Evolutionary conservation across 2,888 invertebrate genomes (phyloP).

Genomic region (Andrena bucephala): DNA sequence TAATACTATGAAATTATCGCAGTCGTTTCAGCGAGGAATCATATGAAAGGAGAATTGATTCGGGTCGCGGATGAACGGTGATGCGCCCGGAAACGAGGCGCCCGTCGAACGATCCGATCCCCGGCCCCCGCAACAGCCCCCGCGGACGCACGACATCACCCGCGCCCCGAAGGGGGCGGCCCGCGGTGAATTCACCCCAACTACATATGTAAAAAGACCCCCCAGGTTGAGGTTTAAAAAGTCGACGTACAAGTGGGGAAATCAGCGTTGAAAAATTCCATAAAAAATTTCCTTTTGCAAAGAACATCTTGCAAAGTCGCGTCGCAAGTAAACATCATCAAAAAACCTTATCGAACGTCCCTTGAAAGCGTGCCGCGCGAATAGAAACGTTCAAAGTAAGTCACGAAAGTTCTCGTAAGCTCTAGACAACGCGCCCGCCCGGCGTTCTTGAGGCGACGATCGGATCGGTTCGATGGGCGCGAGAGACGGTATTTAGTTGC

Average conservation of each 20-base stretch:
- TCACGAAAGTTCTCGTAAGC: slow-evolving; percentile 18
- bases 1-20: slow-evolving; percentile 76
- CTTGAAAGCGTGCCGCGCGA: not conserved
- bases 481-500: not conserved
- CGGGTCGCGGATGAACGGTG: slow-evolving; percentile 47
- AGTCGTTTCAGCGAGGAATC: slow-evolving; percentile 70
- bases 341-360: slow-evolving; percentile 13
- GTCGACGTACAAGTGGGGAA: slow-evolving; percentile 3
- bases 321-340: slow-evolving; percentile 22
- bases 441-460: slow-evolving; percentile 27
- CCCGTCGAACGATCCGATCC: slow-evolving; percentile 45
- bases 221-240: not conserved
- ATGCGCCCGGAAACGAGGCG: slow-evolving; percentile 51
- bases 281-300: slow-evolving; percentile 34
- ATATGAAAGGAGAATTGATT: slow-evolving; percentile 52
- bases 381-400: slow-evolving; percentile 5
- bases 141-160: not conserved
- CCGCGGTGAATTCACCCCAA: slow-evolving; percentile 26
- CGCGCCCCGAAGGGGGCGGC: not conserved
- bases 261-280: slow-evolving; percentile 20
- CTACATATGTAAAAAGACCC: slow-evolving; percentile 29
- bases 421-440: slow-evolving; percentile 3
- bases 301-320: slow-evolving; percentile 18
- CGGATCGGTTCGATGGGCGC: slow-evolving; percentile 38
- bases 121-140: not conserved